Evolutionary conservation across 1,140 invertebrate species (phyloP).

Genomic region (Musca domestica): DNA sequence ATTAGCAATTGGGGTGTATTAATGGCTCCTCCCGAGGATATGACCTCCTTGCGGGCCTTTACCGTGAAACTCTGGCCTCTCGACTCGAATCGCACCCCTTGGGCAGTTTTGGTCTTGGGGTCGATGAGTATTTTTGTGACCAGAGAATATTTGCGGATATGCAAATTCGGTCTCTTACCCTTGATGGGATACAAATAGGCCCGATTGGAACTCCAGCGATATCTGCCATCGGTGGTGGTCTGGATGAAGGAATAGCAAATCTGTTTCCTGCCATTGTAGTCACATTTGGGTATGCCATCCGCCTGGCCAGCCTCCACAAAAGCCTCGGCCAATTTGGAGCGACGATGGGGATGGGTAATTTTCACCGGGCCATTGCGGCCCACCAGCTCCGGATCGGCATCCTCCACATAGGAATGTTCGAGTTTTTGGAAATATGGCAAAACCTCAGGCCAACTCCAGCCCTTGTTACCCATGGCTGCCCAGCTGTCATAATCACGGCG

Average conservation of each 20-base stretch:
- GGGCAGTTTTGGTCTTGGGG: conserved; percentile 49
- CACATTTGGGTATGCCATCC: conserved; percentile 64
- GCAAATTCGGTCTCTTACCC: conserved; percentile 62
- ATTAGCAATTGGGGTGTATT: conserved; percentile 76
- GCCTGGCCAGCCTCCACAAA: conserved; percentile 68
- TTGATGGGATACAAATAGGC: conserved; percentile 70
- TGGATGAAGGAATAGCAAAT: conserved; percentile 65
- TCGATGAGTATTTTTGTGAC: conserved; percentile 76
- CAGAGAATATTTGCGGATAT: conserved; percentile 63
- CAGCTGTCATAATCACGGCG: conserved; percentile 72
- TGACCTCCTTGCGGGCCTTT: conserved; percentile 70
- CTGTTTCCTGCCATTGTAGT: conserved; percentile 69
- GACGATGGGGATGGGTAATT: conserved; percentile 56
- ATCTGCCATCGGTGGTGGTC: conserved; percentile 66
- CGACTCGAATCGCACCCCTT: not conserved
- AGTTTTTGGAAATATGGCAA: conserved; percentile 79
- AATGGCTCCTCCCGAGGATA: conserved; percentile 71
- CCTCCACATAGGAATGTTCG: conserved; percentile 64
- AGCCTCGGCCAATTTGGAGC: conserved; percentile 62
- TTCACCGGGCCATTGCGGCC: conserved; percentile 59
- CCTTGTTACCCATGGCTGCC: conserved; percentile 69
- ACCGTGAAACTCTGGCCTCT: conserved; percentile 55
- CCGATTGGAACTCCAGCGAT: conserved; percentile 69
- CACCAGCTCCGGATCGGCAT: conserved; percentile 57
- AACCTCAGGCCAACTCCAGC: conserved; percentile 81